Conservation (phyloP, 2,888 invertebrate genomes). For the Hydriomena furcata region DNA sequence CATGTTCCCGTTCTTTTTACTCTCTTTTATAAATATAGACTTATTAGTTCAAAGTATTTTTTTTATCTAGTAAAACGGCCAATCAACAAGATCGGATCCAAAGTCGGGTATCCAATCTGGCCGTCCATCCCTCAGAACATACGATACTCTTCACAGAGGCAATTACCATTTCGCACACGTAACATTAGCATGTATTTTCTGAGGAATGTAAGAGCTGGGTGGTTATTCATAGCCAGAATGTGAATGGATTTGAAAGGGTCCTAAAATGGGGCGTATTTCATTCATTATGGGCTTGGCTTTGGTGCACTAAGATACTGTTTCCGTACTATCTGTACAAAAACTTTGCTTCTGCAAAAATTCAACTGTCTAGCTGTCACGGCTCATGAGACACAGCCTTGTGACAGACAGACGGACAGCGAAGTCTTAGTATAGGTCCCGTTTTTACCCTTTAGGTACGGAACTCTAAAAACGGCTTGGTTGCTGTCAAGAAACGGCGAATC, state of each 20-base stretch:
- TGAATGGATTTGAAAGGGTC: conserved; percentile 27
- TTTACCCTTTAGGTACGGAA: too few species aligned
- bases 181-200: conserved; percentile 24
- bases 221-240: conserved; percentile 25
- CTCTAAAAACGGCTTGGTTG: too few species aligned
- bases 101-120: background rate
- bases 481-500: too few species aligned
- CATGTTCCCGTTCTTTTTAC: too few species aligned
- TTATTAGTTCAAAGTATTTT: too few species aligned
- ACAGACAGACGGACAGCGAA: too few species aligned
- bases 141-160: conserved; percentile 19
- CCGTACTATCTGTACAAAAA: background rate
- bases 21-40: too few species aligned
- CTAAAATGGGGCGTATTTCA: conserved; percentile 25
- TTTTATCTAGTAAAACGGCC: too few species aligned
- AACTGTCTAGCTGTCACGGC: too few species aligned
- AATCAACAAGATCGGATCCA: background rate
- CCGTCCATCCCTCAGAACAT: conserved; percentile 10
- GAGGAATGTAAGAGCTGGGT: conserved; percentile 19
- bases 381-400: too few species aligned
- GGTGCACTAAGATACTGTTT: background rate
- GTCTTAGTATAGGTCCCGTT: too few species aligned
- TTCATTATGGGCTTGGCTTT: conserved; percentile 19
- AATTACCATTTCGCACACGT: conserved; percentile 28
- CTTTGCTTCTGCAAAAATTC: too few species aligned